These are phyloP conservation scores for Heterotis niloticus DNA, from an alignment of 2,113 vertebrate species.

Conservation along the genomic window DNA sequence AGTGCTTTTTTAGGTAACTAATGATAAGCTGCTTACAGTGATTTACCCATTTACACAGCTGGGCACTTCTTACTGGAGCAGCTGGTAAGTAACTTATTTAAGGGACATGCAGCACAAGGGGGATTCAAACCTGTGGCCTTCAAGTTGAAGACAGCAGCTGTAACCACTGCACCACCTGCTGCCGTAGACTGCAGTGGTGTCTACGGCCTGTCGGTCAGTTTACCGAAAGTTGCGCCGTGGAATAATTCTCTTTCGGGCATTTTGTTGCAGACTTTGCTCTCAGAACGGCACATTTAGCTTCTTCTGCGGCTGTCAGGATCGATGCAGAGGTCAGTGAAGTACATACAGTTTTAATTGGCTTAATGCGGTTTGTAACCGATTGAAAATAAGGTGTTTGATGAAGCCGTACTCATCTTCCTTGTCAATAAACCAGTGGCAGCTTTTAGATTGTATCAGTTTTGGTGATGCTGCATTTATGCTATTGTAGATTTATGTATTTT, in stretches of 20 bases:
- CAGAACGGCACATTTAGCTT: background rate
- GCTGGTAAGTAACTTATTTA: too few species aligned
- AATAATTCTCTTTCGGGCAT: background rate
- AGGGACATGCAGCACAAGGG: background rate
- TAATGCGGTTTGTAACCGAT: conserved; percentile 24
- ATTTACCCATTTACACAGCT: too few species aligned
- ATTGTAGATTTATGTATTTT: too few species aligned
- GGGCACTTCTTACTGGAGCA: too few species aligned
- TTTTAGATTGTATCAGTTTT: background rate
- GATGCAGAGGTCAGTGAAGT: conserved; percentile 23
- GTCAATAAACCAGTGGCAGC: background rate
- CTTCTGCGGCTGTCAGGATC: background rate
- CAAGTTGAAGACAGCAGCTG: too few species aligned
- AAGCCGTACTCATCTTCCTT: background rate
- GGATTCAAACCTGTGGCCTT: background rate
- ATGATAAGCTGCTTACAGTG: too few species aligned
- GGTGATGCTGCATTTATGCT: background rate
- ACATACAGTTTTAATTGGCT: conserved; percentile 28
- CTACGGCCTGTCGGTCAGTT: too few species aligned
- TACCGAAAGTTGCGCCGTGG: background rate
- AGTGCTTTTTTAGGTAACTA: too few species aligned
- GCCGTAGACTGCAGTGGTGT: too few species aligned
- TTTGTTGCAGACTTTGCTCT: background rate
- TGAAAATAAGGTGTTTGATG: conserved; percentile 20
- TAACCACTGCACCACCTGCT: too few species aligned